Evolutionary conservation across 2,113 vertebrate genomes (phyloP).

Genomic region (Neolamprologus brichardi): DNA sequence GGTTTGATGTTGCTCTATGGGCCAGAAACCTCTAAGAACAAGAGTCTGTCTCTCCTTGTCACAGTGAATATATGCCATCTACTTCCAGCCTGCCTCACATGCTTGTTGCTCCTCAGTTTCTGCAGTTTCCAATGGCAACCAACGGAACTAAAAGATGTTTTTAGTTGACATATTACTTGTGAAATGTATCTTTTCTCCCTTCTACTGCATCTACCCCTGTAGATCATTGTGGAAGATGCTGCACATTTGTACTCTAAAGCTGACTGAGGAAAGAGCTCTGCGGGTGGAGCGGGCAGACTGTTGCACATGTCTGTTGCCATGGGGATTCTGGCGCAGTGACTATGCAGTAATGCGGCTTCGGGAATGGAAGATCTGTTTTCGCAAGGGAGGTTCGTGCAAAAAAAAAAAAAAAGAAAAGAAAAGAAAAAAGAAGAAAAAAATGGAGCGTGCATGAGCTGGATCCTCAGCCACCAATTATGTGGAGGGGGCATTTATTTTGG

Average conservation of each 20-base stretch:
- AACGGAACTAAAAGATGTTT: conserved; percentile 45
- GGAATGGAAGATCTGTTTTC: conserved; percentile 65
- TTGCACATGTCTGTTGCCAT: conserved; percentile 75
- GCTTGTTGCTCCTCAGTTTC: conserved; percentile 37
- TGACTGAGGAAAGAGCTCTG: conserved; percentile 11
- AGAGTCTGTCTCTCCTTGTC: conserved; percentile 34
- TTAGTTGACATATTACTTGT: conserved; percentile 53
- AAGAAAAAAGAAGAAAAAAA: neutral
- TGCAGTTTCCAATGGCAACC: conserved; percentile 71
- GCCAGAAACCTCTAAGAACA: conserved; percentile 31
- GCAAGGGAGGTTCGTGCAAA: conserved; percentile 9
- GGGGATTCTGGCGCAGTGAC: conserved; percentile 72
- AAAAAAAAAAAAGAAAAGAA: rapidly evolving
- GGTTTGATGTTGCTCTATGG: conserved; percentile 16
- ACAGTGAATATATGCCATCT: conserved; percentile 40
- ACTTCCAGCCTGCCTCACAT: conserved; percentile 31
- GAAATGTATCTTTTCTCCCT: conserved; percentile 47
- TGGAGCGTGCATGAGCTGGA: conserved; percentile 40
- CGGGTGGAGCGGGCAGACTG: conserved; percentile 32
- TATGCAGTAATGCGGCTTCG: conserved; percentile 63
- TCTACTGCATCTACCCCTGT: conserved; percentile 41
- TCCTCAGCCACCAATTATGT: conserved; percentile 53
- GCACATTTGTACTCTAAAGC: conserved; percentile 37
- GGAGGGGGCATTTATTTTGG: conserved; percentile 51
- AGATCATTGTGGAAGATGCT: conserved; percentile 46